Conservation (phyloP, 2,113 vertebrate species). For the Lanius collurio region DNA sequence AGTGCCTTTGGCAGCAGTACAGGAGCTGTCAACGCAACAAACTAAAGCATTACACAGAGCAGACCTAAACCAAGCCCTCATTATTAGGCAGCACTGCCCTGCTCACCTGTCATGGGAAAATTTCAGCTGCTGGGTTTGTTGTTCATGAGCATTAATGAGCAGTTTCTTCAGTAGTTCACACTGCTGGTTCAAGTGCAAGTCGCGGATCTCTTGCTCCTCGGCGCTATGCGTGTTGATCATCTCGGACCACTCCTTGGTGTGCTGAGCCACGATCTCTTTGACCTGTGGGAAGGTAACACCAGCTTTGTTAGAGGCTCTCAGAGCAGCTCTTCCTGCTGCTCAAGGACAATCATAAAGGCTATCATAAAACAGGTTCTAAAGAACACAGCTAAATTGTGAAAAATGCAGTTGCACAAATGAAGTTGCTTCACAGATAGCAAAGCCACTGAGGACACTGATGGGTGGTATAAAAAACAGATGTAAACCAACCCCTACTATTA, state of each 20-base stretch:
- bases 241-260: slow-evolving; percentile 98
- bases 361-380: neutral
- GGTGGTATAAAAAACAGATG: neutral
- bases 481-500: neutral
- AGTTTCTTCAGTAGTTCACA: slow-evolving; percentile 92
- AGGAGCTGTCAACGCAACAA: neutral
- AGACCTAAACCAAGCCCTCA: neutral
- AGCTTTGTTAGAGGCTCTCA: neutral
- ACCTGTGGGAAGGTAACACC: slow-evolving; percentile 72
- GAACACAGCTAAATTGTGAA: neutral
- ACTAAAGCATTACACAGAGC: neutral
- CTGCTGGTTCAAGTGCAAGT: slow-evolving; percentile 91
- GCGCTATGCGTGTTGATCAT: slow-evolving; percentile 90
- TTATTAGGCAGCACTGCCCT: neutral
- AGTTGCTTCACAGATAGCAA: neutral
- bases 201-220: slow-evolving; percentile 91
- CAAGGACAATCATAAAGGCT: neutral
- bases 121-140: slow-evolving; percentile 92
- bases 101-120: slow-evolving; percentile 92
- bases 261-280: slow-evolving; percentile 94
- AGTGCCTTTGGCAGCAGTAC: neutral
- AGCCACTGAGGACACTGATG: neutral
- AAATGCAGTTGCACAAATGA: neutral
- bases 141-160: slow-evolving; percentile 86
- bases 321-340: neutral